Base-by-base conservation (phyloP, 2,797 vertebrate genomes). In the Nyctalus aviator region DNA sequence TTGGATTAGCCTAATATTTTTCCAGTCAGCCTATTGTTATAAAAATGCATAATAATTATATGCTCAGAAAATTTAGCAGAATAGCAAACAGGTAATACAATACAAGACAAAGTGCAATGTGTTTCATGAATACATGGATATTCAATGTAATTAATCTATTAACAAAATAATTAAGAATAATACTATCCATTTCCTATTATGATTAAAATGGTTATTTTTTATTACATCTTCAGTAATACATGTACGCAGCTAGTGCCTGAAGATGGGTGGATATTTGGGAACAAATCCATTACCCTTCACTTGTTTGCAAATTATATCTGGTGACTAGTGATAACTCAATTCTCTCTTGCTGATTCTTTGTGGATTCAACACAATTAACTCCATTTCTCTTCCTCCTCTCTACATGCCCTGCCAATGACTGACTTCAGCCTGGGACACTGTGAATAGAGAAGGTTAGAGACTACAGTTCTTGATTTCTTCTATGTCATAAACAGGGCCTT, bases 91-190 rank as follows among this genome's bases (percentile, higher is more conserved):
- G n/a, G 3, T 68, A 68, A 37, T 78, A 37, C 4, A 66, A 11
- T 37, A 76, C 13, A 71, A 72, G 44, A 64, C 55, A 59, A 86
- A 64, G 5, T 32, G n/a, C 27, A n/a, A 7, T 59, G 9, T 76
- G 41, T 50, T 72, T 69, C 13, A 14, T 71, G 9, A 32, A n/a
- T 50, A 25, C 6, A n/a, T 27, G 27, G 17, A 62, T 62, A 41
- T 50, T 46, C 25, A 68, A 37, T 76, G 32, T 30, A 35, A 57
- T 2, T 13, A 86, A 76, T 50, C 71, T 37, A 48, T 59, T n/a
- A 69, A 85, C 37, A 59, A 59, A 86, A 41, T 71, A 8, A 72
- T n/a, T 71, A 71, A 91, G 35, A 53, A 76, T 12, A 73, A 86
- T 15, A 7, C 5, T 37, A 41, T 44, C 13, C 5, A n/a, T 12